Percentiles rank a stretch among this genome's conserved stretches.
Evolutionary conservation across 2,888 invertebrate genomes (phyloP).

Genomic region (Neelides folsomi): DNA sequence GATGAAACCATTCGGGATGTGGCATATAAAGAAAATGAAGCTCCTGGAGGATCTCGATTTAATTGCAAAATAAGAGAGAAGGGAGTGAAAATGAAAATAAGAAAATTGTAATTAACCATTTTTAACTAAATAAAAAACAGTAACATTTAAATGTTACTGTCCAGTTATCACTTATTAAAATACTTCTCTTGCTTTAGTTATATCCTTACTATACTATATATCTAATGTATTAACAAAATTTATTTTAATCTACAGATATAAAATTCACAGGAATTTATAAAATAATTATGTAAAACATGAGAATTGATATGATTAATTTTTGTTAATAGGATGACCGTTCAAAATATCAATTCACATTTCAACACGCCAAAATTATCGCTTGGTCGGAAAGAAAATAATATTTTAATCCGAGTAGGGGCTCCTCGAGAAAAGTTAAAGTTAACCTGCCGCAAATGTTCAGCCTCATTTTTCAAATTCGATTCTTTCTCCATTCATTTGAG

Average conservation of each 20-base stretch:
- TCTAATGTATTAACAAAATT: too few species aligned
- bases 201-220: too few species aligned
- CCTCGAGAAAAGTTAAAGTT: background rate
- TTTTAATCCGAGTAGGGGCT: slow-evolving; percentile 10
- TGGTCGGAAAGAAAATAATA: slow-evolving; percentile 8
- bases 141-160: too few species aligned
- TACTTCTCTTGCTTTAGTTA: too few species aligned
- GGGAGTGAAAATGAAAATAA: slow-evolving; percentile 1
- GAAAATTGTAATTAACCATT: slow-evolving; percentile 4
- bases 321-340: slow-evolving; percentile 10
- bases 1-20: slow-evolving; percentile 12
- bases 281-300: too few species aligned
- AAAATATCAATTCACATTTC: slow-evolving; percentile 16
- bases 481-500: background rate
- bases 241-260: too few species aligned
- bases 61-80: slow-evolving; percentile 13
- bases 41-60: slow-evolving; percentile 4
- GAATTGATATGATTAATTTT: slow-evolving; percentile 1
- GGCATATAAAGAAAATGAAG: slow-evolving; percentile 12
- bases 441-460: background rate
- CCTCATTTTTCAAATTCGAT: background rate
- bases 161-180: too few species aligned
- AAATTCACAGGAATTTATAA: too few species aligned
- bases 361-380: slow-evolving; percentile 13
- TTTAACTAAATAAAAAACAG: background rate